Evolutionary conservation across 2,113 vertebrate species (phyloP).

Genomic region (Origma solitaria): DNA sequence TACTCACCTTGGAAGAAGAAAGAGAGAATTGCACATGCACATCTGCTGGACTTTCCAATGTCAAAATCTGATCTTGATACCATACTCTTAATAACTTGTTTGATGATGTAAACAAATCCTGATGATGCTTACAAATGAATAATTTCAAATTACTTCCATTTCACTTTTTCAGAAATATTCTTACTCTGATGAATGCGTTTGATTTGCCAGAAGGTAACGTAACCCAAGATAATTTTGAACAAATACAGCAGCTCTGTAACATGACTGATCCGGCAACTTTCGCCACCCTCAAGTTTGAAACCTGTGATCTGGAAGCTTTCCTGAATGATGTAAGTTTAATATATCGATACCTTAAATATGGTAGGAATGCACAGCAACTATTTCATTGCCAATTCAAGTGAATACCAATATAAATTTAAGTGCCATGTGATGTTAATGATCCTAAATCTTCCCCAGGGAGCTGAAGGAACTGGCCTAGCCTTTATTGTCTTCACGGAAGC

Average conservation of each 20-base stretch:
- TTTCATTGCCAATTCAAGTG: neutral
- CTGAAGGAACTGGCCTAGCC: slow-evolving; percentile 90
- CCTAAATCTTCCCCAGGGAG: slow-evolving; percentile 71
- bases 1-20: neutral
- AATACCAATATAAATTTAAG: neutral
- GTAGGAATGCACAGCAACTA: neutral
- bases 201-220: slow-evolving; percentile 73
- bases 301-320: slow-evolving; percentile 68
- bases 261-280: neutral
- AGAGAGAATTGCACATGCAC: neutral
- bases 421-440: neutral
- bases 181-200: slow-evolving; percentile 75
- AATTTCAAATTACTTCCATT: neutral
- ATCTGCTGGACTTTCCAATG: neutral
- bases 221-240: slow-evolving; percentile 71
- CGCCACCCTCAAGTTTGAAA: slow-evolving; percentile 60
- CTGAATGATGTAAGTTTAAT: slow-evolving; percentile 69
- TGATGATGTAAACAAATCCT: neutral
- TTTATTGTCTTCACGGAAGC: slow-evolving; percentile 95
- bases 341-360: neutral
- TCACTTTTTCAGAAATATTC: slow-evolving; percentile 73
- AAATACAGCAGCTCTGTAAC: slow-evolving; percentile 54
- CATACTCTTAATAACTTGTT: neutral
- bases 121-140: neutral
- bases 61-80: neutral